Base-by-base conservation (phyloP, 2,797 vertebrate species). In the Etheostoma nigrum region DNA sequence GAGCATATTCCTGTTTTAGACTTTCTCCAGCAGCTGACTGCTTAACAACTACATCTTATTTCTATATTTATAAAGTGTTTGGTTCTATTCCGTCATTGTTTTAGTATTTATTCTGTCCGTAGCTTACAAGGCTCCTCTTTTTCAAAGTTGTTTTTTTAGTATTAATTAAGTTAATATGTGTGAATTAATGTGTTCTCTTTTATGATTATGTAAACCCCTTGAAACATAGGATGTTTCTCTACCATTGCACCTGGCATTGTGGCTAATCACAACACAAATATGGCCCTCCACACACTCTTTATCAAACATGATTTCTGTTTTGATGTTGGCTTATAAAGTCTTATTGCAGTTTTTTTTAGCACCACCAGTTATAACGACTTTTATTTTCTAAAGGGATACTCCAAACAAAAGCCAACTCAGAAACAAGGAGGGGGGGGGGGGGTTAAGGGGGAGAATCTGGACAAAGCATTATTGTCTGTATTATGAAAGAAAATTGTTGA, bases 401-500 rank as follows among this genome's bases (percentile, higher is more conserved):
- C 54, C 16, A 47, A 75, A 66, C 60, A 54, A 9, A 72, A 72
- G 64, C 63, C 71, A 76, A 30, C 55, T 67, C 42, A 60, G 49
- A 78, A 74, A 77, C 54, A 76, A 30, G n/a, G 25, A 25, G 3
- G 25, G 25, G 25, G 25, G 21, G 6, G 21, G 19, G 55, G 44
- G 7, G 33, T 59, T 59, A 25, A 67, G 48, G 15, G 51, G 49
- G 66, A 63, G 70, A 67, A 85, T 45, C 76, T 45, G 85, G 58
- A 82, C 72, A 79, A 81, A 70, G 54, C 80, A 78, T 81, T 68
- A 79, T 84, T 81, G 83, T 87, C 84, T 85, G 81, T 74, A 74
- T 76, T 74, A 49, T 86, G 75, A 86, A 77, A 76, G 78, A 78
- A 82, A 88, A 85, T 74, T 58, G 78, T 79, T 87, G 16, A 85